phyloP scores from a whole-genome alignment of 2,888 invertebrate genomes.

The Orthosia gracilis region DNA sequence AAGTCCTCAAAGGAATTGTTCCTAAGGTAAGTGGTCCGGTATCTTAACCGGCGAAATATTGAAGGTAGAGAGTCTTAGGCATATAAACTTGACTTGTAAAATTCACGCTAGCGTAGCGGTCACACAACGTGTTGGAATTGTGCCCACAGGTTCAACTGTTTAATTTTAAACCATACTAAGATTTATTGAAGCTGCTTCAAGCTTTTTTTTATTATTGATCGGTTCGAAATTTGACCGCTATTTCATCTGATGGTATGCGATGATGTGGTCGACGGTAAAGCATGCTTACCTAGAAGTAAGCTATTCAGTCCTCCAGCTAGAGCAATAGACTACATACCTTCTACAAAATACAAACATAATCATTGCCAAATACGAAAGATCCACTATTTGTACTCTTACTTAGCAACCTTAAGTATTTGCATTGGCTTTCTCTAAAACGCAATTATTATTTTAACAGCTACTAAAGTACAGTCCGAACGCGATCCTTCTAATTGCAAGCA shows the following conservation, averaged over 20 bases:
- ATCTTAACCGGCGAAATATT: not conserved
- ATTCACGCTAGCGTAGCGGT: not conserved
- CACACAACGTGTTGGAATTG: not conserved
- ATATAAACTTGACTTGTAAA: not conserved
- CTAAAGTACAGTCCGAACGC: conserved; percentile 96
- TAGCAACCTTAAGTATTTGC: too few species aligned
- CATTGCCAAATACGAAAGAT: not conserved
- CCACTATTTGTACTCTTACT: not conserved
- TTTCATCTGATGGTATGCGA: too few species aligned
- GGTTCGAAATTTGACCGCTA: too few species aligned
- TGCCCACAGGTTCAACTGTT: not conserved
- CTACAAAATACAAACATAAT: not conserved
- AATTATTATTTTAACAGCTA: conserved; percentile 82
- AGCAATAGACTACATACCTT: not conserved
- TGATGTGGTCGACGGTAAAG: too few species aligned
- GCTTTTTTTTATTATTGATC: not conserved
- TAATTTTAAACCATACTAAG: not conserved
- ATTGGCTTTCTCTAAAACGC: not conserved
- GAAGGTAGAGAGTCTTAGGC: not conserved
- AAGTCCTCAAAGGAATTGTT: conserved; percentile 96
- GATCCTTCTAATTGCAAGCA: conserved; percentile 96
- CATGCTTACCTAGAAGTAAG: too few species aligned
- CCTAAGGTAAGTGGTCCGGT: conserved; percentile 89
- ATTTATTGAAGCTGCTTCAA: not conserved
- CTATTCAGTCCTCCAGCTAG: too few species aligned